These are phyloP conservation scores for Linepithema humile DNA, from an alignment of 1,140 invertebrate species.

Conservation along the genomic window DNA sequence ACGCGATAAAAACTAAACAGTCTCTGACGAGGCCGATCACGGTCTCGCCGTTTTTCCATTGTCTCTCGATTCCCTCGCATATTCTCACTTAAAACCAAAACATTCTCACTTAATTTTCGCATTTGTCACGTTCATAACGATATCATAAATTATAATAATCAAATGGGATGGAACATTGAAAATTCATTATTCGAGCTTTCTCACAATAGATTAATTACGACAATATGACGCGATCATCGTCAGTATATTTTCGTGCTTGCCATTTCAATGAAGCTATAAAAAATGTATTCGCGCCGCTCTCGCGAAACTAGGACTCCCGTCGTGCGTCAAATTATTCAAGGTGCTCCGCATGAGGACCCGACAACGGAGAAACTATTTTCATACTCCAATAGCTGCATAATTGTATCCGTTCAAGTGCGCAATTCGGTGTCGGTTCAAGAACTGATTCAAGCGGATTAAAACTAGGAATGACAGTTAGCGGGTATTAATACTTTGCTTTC, in stretches of 20 bases:
- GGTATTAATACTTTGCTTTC: conserved; percentile 11
- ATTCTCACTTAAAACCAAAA: background rate
- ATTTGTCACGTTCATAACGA: background rate
- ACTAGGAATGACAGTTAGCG: conserved; percentile 8
- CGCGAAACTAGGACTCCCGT: conserved; percentile 39
- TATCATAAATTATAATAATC: background rate
- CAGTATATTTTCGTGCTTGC: conserved; percentile 27
- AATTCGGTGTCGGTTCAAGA: conserved; percentile 41
- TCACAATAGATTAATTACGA: conserved; percentile 18
- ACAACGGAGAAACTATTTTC: conserved; percentile 56
- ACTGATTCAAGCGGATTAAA: conserved; percentile 17
- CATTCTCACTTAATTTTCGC: conserved; percentile 20
- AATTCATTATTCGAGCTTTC: background rate
- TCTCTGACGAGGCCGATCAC: conserved; percentile 14
- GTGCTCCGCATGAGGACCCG: conserved; percentile 39
- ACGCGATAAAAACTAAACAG: conserved; percentile 27
- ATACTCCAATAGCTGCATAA: conserved; percentile 55
- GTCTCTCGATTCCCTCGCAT: background rate
- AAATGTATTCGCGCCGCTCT: conserved; percentile 43
- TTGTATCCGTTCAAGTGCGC: conserved; percentile 49
- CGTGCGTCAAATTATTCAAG: conserved; percentile 56
- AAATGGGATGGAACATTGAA: background rate
- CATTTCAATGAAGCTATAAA: conserved; percentile 40
- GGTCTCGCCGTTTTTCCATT: background rate
- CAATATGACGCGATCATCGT: background rate